Percentiles rank a stretch among this genome's conserved stretches.
Conservation (phyloP, 2,888 invertebrate genomes). For the Oscheius sp. region DNA sequence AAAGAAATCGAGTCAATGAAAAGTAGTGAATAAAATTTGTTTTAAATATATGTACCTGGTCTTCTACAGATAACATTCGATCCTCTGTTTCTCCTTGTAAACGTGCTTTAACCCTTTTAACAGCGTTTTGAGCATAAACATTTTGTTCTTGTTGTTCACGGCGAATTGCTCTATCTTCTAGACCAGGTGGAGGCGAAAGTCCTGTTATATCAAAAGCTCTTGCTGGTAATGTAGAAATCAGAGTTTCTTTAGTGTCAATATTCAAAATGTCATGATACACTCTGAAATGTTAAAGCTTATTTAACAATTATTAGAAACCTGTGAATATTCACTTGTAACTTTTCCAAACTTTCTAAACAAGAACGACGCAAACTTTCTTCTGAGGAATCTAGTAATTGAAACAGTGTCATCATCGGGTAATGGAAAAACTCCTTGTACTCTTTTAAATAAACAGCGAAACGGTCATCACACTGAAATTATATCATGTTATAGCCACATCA, state of each 20-base stretch:
- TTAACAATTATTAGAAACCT: slow-evolving; percentile 12
- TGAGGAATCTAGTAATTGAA: slow-evolving; percentile 33
- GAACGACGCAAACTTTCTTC: slow-evolving; percentile 24
- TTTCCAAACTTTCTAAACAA: slow-evolving; percentile 40
- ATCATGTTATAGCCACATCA: neutral
- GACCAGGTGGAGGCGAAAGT: slow-evolving; percentile 39
- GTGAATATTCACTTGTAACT: slow-evolving; percentile 39
- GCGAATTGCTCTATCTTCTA: slow-evolving; percentile 23
- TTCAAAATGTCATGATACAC: slow-evolving; percentile 34
- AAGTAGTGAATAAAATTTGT: neutral
- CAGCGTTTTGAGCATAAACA: slow-evolving; percentile 48
- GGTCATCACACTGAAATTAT: slow-evolving; percentile 36
- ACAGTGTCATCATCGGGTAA: slow-evolving; percentile 48
- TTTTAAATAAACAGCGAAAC: slow-evolving; percentile 36
- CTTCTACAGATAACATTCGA: slow-evolving; percentile 30
- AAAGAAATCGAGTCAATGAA: no score
- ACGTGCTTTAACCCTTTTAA: slow-evolving; percentile 46
- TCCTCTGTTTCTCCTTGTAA: slow-evolving; percentile 42
- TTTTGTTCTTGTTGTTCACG: slow-evolving; percentile 52
- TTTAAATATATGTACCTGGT: slow-evolving; percentile 37
- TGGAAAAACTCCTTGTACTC: slow-evolving; percentile 48
- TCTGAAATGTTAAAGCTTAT: slow-evolving; percentile 27
- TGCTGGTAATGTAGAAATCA: neutral
- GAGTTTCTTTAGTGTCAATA: neutral
- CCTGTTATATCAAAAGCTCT: neutral